Conservation (phyloP, 1,140 invertebrate species). For the Hormaphis cornu region DNA sequence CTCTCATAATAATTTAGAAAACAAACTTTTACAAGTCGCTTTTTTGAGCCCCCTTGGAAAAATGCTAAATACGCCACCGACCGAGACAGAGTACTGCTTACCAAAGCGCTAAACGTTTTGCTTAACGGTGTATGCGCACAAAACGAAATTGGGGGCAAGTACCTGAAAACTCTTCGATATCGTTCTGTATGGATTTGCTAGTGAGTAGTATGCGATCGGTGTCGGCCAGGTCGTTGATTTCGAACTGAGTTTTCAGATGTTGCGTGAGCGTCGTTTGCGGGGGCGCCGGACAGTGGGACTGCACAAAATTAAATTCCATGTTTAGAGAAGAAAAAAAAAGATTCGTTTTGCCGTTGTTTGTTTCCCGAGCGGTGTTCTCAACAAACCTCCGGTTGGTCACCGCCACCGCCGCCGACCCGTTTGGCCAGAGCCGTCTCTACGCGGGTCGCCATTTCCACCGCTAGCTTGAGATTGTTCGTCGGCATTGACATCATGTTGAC, state of each 20-base stretch:
- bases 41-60: no score
- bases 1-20: no score
- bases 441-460: conserved; percentile 9
- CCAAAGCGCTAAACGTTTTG: no score
- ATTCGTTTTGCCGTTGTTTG: neutral
- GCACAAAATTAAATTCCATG: neutral
- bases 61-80: no score
- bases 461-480: conserved; percentile 13
- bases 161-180: conserved; percentile 27
- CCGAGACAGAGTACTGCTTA: no score
- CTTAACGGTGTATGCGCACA: no score
- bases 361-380: neutral
- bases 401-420: neutral
- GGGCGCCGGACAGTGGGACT: neutral
- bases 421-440: conserved; percentile 22
- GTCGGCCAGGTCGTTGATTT: conserved; percentile 14
- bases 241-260: conserved; percentile 17
- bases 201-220: conserved; percentile 21
- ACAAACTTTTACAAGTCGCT: no score
- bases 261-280: neutral
- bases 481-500: conserved; percentile 16
- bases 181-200: conserved; percentile 21
- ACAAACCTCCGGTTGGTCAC: conserved; percentile 13
- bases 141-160: neutral
- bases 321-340: no score